These are phyloP conservation scores for Amorpha juglandis DNA, from an alignment of 2,888 invertebrate genomes.

Conservation along the genomic window DNA sequence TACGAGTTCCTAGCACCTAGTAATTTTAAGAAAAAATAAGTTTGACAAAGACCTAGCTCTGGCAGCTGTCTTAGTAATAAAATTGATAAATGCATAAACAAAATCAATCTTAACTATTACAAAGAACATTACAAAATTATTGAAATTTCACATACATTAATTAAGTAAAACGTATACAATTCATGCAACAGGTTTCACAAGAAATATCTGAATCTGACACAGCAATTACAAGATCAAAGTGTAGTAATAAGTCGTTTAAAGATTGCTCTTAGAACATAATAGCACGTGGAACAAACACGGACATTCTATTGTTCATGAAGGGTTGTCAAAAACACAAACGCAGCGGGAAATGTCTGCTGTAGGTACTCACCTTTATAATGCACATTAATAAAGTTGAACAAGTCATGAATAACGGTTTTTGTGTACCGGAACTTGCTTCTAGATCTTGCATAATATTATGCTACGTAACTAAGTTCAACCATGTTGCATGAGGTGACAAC, in stretches of 20 bases:
- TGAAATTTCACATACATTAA: neutral
- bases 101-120: too few relatives aligned
- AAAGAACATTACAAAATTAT: neutral
- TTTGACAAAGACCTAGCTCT: too few relatives aligned
- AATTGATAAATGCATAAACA: neutral
- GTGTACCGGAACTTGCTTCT: too few relatives aligned
- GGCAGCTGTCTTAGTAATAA: too few relatives aligned
- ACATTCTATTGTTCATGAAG: conserved; percentile 54
- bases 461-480: too few relatives aligned
- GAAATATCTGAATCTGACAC: conserved; percentile 22
- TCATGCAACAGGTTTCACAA: conserved; percentile 6
- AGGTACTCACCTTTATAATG: neutral
- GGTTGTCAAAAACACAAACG: conserved; percentile 66
- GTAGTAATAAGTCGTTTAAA: conserved; percentile 14
- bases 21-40: too few relatives aligned
- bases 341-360: conserved; percentile 50
- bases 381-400: neutral
- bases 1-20: too few relatives aligned
- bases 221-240: conserved; percentile 30
- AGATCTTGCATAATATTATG: too few relatives aligned
- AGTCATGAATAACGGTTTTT: conserved; percentile 4
- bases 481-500: too few relatives aligned
- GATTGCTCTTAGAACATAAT: neutral
- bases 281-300: conserved; percentile 43
- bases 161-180: neutral